Percentiles rank a stretch among this genome's conserved stretches.
phyloP scores from a whole-genome alignment of 2,113 vertebrate species.

The Pelobates fuscus region DNA sequence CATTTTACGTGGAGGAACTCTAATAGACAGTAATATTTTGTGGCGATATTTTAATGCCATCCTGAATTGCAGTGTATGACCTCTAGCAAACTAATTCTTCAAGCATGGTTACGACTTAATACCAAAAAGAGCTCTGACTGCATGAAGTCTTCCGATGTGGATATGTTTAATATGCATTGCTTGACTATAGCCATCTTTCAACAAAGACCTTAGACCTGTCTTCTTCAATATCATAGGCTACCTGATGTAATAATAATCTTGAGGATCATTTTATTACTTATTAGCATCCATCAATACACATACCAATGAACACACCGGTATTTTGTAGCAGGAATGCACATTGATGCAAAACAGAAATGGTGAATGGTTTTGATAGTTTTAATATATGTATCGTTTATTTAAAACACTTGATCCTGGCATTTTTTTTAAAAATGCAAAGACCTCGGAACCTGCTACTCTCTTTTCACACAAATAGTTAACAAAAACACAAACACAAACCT shows the following conservation, averaged over 20 bases:
- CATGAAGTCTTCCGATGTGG: not conserved
- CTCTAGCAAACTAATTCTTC: not conserved
- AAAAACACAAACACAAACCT: no score
- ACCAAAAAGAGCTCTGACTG: not conserved
- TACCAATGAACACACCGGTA: not conserved
- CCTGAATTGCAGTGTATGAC: not conserved
- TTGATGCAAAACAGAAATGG: not conserved
- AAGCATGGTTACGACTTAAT: not conserved
- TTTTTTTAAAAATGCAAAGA: no score
- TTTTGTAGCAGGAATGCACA: not conserved
- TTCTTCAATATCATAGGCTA: not conserved
- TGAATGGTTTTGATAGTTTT: not conserved
- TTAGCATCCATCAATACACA: not conserved
- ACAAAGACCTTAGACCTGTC: not conserved
- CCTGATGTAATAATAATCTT: not conserved
- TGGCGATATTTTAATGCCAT: not conserved
- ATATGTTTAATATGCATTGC: slow-evolving; percentile 1
- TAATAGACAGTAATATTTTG: not conserved
- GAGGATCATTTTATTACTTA: not conserved
- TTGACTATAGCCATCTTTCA: not conserved
- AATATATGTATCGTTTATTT: not conserved
- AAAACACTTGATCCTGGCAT: no score
- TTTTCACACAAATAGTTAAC: no score
- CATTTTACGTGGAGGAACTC: not conserved
- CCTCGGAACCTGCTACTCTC: no score